Percentiles rank a stretch among this genome's conserved stretches.
phyloP scores from a whole-genome alignment of 2,888 invertebrate genomes.

The Euzetes globulus region DNA sequence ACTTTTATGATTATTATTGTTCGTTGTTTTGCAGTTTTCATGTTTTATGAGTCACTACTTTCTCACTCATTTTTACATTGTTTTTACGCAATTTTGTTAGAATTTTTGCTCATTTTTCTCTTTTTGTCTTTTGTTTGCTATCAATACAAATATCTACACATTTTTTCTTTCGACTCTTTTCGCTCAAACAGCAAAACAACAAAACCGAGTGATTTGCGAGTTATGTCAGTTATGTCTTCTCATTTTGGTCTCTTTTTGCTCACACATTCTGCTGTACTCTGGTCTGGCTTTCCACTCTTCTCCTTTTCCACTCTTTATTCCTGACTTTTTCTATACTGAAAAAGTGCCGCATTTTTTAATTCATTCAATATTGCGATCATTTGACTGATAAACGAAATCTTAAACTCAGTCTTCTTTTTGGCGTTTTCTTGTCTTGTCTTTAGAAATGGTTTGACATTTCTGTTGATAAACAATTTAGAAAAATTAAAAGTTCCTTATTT shows the following conservation, averaged over 20 bases:
- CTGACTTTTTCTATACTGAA: background rate
- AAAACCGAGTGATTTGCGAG: conserved; percentile 25
- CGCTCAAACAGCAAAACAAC: conserved; percentile 27
- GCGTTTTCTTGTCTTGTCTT: background rate
- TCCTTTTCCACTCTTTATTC: background rate
- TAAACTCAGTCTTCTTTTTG: background rate
- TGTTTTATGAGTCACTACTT: background rate
- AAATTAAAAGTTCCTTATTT: conserved; percentile 21
- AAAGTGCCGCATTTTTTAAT: background rate
- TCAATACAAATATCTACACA: conserved; percentile 6
- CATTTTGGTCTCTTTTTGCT: conserved; percentile 18
- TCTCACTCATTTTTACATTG: background rate
- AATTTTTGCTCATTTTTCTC: conserved; percentile 1
- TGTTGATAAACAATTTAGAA: conserved; percentile 8
- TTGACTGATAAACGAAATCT: background rate
- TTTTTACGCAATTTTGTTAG: background rate
- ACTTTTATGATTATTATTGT: background rate
- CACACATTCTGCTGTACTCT: background rate
- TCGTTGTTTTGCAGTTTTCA: background rate
- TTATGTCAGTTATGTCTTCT: conserved; percentile 15
- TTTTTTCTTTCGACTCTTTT: conserved; percentile 9
- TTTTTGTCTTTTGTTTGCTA: conserved; percentile 11
- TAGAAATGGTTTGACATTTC: conserved; percentile 15
- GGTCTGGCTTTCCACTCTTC: background rate
- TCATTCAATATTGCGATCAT: background rate